phyloP scores from a whole-genome alignment of 2,888 invertebrate species.

The Schizotus pectinicornis region DNA sequence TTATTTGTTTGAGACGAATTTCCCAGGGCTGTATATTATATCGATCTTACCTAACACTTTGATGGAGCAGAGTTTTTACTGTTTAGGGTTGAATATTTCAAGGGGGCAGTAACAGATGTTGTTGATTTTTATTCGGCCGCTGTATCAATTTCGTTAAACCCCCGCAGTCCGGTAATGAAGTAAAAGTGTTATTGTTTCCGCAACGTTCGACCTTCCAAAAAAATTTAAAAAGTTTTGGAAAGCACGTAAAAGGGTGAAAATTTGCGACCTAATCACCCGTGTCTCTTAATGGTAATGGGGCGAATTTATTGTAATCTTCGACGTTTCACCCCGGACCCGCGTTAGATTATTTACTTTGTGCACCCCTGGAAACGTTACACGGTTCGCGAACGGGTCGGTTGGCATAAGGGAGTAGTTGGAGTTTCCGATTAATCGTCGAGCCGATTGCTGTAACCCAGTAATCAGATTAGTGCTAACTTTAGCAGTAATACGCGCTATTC shows the following conservation, averaged over 20 bases:
- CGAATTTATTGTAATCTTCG: no score
- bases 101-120: neutral
- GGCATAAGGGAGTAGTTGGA: constrained; percentile 21
- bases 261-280: no score
- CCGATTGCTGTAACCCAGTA: constrained; percentile 37
- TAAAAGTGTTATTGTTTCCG: no score
- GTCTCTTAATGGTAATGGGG: no score
- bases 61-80: constrained; percentile 7
- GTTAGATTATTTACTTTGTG: no score
- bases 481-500: constrained; percentile 18
- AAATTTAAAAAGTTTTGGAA: no score
- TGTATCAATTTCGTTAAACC: no score
- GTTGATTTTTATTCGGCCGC: neutral
- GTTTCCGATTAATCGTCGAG: constrained; percentile 37
- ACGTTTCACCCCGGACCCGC: no score
- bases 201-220: no score
- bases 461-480: constrained; percentile 37
- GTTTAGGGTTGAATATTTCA: neutral
- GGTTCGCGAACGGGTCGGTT: constrained; percentile 19
- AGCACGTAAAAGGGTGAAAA: no score
- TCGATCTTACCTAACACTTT: constrained; percentile 11
- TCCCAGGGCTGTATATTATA: constrained; percentile 7
- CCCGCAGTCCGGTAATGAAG: no score
- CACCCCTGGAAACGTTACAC: constrained; percentile 13
- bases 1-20: constrained; percentile 12